Percentiles rank a stretch among this genome's conserved stretches.
phyloP scores from a whole-genome alignment of 2,113 vertebrate species.

The Lates calcarifer region DNA sequence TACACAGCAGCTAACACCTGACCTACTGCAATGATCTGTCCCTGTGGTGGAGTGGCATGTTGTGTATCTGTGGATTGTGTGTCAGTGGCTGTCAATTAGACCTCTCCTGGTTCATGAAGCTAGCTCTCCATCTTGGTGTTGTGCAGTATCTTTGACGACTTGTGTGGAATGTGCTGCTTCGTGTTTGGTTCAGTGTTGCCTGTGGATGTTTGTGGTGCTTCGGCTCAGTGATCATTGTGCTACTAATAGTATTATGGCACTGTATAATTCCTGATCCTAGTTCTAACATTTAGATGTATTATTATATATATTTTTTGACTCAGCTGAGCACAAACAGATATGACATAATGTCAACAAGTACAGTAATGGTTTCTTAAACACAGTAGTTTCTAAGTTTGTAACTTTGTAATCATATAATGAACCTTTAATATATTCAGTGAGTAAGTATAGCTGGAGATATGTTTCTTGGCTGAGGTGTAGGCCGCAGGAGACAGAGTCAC shows the following conservation, averaged over 20 bases:
- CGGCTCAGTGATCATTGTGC: constrained; percentile 23
- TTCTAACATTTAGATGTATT: neutral
- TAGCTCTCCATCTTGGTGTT: constrained; percentile 64
- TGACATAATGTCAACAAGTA: neutral
- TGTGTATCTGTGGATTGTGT: constrained; percentile 65
- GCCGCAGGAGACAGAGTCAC: constrained; percentile 81
- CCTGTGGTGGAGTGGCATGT: constrained; percentile 69
- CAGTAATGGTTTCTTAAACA: neutral
- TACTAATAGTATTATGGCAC: constrained; percentile 1
- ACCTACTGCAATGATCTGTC: constrained; percentile 33
- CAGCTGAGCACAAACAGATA: neutral
- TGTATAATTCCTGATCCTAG: neutral
- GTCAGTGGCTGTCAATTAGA: constrained; percentile 40
- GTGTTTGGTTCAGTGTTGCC: constrained; percentile 67
- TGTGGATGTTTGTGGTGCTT: constrained; percentile 72
- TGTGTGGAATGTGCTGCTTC: constrained; percentile 60
- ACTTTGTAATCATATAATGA: constrained; percentile 17
- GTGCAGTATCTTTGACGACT: constrained; percentile 46
- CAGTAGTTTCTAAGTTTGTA: neutral
- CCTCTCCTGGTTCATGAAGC: constrained; percentile 40
- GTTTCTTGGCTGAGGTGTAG: constrained; percentile 42
- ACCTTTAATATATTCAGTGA: neutral
- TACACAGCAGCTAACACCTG: constrained; percentile 17
- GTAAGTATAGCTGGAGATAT: neutral
- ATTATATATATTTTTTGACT: constrained; percentile 8